Evolutionary conservation across 2,113 vertebrate genomes (phyloP).

Genomic region (Mastomys natalensis): DNA sequence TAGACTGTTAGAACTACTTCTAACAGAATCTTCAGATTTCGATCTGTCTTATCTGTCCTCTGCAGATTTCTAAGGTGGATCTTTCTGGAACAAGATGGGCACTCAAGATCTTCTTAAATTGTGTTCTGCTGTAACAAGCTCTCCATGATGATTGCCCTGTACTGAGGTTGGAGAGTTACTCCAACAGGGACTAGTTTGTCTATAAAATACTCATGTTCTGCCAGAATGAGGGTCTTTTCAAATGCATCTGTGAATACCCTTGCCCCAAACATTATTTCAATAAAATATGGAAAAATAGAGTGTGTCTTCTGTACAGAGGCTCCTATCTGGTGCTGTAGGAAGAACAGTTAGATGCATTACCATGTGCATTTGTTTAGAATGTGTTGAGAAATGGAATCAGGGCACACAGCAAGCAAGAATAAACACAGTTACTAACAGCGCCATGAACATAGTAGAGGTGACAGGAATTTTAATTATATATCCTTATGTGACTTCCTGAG

Average conservation of each 20-base stretch:
- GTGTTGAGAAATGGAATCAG: not conserved
- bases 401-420: not conserved
- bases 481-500: not conserved
- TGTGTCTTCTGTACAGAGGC: not conserved
- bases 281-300: not conserved
- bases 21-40: not conserved
- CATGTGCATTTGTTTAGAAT: not conserved
- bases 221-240: not conserved
- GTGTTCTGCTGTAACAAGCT: not conserved
- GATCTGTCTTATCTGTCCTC: not conserved
- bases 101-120: not conserved
- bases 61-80: not conserved
- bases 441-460: not conserved
- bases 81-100: not conserved
- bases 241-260: not conserved
- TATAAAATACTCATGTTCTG: not conserved
- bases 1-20: not conserved
- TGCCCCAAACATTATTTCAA: not conserved
- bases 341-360: not conserved
- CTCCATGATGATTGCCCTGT: not conserved
- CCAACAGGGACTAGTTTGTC: not conserved
- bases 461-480: not conserved
- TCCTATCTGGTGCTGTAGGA: not conserved
- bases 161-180: not conserved
- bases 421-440: not conserved